Percentiles rank a stretch among this genome's conserved stretches.
These are phyloP conservation scores for Amia ocellicauda DNA, from an alignment of 2,113 vertebrate genomes.

Conservation along the genomic window DNA sequence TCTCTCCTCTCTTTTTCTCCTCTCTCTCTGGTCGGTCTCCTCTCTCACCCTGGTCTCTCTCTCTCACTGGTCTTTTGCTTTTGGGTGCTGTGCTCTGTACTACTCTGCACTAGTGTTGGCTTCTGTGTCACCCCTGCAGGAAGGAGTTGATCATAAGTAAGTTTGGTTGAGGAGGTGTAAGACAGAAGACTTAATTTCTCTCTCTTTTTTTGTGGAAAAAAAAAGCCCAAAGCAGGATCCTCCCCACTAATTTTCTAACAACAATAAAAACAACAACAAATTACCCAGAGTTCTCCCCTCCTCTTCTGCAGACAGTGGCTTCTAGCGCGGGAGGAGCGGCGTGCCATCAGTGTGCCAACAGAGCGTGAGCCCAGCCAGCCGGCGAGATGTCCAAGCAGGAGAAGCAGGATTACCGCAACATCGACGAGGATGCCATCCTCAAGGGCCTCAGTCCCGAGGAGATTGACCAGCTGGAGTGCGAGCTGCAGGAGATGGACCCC, in stretches of 20 bases:
- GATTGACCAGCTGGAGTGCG: slow-evolving; percentile 79
- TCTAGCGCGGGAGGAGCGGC: slow-evolving; percentile 36
- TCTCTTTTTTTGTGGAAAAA: no score
- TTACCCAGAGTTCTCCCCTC: background rate
- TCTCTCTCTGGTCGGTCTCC: slow-evolving; percentile 4
- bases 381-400: slow-evolving; percentile 56
- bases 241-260: no score
- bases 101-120: background rate
- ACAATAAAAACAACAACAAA: no score
- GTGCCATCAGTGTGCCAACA: slow-evolving; percentile 42
- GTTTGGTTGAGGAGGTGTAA: no score
- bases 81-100: no score
- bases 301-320: slow-evolving; percentile 21
- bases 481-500: slow-evolving; percentile 92
- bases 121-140: background rate
- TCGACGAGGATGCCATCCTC: slow-evolving; percentile 93
- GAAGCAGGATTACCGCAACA: slow-evolving; percentile 85
- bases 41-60: background rate
- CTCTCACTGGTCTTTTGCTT: no score
- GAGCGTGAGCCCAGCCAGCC: slow-evolving; percentile 33
- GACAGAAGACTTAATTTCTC: no score
- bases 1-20: no score
- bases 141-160: no score
- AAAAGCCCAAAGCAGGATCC: no score
- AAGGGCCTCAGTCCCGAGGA: slow-evolving; percentile 79